Base-by-base conservation (phyloP, 2,888 invertebrate species). In the Anorthoa munda region DNA sequence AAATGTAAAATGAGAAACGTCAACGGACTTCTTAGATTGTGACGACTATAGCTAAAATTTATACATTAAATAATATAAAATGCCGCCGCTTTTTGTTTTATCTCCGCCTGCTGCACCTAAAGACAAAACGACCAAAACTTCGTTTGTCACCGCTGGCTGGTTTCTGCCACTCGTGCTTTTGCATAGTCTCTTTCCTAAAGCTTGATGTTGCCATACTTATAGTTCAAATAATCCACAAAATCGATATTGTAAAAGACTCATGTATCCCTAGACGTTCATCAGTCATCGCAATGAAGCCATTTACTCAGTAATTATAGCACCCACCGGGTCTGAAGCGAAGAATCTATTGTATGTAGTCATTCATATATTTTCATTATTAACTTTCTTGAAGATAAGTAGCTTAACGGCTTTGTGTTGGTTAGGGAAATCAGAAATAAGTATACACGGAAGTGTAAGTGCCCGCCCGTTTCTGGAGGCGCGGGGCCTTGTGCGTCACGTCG, bases 271-370 rank as follows among this genome's bases (percentile, higher is more conserved):
- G 66, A 64, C 61, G 78, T 50, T 58, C 55, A 77, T 85, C 73
- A 79, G 64, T 83, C 81, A 83, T 83, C 50, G 67, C 77, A 77
- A 83, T 83, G 74, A 63, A 73, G 70, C 66, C 69, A 56, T 76
- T 78, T 73, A 31, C 65, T 21, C 59, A 77, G 68, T 82, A 85
- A 85, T 85, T 85, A 85, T 77, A 61, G 76, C 59, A 77, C 81
- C 75, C 68, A 12, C 66, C 67, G 82, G 77, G 56, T 53, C 59
- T 66, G 56, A 46, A 73, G 64, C 56, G 46, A 60, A 61, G 56
- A 74, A 80, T 73, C 75, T 80, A 75, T 73, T 74, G 50, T 39
- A 45, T 58, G 58, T 53, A 72, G 60, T 51, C 53, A 45, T 58
- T 65, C 75, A 77, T 83, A 2, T 74, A 56, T 77, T 78, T 78